These are phyloP conservation scores for Chaetura pelagica DNA, from an alignment of 2,113 vertebrate species.

Conservation along the genomic window DNA sequence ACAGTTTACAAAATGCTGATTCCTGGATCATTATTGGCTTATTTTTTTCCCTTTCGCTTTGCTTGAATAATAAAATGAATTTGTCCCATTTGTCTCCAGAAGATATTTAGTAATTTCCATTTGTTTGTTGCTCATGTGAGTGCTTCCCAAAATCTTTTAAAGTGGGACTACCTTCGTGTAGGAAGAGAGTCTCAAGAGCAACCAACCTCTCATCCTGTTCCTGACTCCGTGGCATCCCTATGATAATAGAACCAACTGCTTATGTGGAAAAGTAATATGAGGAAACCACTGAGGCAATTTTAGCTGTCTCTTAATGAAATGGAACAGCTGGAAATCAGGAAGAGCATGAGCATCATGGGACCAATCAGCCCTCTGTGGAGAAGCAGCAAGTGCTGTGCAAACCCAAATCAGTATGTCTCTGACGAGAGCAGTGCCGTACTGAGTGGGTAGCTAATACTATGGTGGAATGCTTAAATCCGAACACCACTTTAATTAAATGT, in stretches of 20 bases:
- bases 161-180: neutral
- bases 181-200: neutral
- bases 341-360: slow-evolving; percentile 43
- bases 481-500: slow-evolving; percentile 43
- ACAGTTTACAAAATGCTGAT: slow-evolving; percentile 38
- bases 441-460: slow-evolving; percentile 9
- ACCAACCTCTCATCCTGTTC: neutral
- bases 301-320: slow-evolving; percentile 53
- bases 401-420: neutral
- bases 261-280: slow-evolving; percentile 36
- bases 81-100: neutral
- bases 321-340: slow-evolving; percentile 53
- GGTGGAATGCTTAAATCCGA: slow-evolving; percentile 22
- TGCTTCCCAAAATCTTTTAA: slow-evolving; percentile 14
- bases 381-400: slow-evolving; percentile 34
- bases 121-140: neutral
- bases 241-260: neutral
- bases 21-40: slow-evolving; percentile 37
- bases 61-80: neutral
- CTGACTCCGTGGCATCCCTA: neutral
- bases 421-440: neutral
- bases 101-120: neutral
- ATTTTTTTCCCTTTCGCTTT: neutral
- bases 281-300: slow-evolving; percentile 44
- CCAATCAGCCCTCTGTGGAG: slow-evolving; percentile 52